Conservation (phyloP, 2,888 invertebrate species). For the Pristionchus fissidentatus region DNA sequence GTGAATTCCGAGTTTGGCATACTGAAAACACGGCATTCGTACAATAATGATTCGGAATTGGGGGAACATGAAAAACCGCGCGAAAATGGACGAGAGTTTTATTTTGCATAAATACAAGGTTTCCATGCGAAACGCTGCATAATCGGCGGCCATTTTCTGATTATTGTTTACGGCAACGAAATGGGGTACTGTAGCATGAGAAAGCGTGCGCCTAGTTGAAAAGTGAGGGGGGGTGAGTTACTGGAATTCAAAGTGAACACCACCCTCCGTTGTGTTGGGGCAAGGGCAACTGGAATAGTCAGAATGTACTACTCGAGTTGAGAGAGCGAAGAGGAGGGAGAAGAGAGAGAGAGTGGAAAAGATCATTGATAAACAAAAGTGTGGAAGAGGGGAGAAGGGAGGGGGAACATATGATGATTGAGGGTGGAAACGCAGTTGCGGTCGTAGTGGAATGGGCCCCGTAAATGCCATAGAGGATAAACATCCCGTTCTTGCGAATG, state of each 20-base stretch:
- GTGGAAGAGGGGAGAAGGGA: no score
- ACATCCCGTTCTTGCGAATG: no score
- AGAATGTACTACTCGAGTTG: slow-evolving; percentile 5
- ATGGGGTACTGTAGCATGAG: background rate
- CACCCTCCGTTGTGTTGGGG: background rate
- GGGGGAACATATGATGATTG: slow-evolving; percentile 8
- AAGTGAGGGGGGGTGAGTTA: background rate
- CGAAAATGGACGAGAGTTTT: background rate
- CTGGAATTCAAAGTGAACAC: background rate
- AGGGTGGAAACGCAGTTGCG: no score
- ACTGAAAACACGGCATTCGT: no score
- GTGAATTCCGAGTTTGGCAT: background rate
- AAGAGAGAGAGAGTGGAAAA: background rate
- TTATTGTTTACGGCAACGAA: background rate
- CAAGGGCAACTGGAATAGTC: background rate
- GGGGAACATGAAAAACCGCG: background rate
- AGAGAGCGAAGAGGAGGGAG: no score
- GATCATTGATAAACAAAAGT: slow-evolving; percentile 32
- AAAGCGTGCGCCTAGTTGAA: no score
- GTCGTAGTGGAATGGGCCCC: no score
- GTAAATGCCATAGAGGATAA: no score
- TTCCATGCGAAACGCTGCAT: no score
- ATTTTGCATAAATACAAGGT: background rate
- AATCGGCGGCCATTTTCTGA: no score
- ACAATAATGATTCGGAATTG: background rate